These are phyloP conservation scores for Prosapia bicincta DNA, from an alignment of 2,888 invertebrate species.

Conservation along the genomic window DNA sequence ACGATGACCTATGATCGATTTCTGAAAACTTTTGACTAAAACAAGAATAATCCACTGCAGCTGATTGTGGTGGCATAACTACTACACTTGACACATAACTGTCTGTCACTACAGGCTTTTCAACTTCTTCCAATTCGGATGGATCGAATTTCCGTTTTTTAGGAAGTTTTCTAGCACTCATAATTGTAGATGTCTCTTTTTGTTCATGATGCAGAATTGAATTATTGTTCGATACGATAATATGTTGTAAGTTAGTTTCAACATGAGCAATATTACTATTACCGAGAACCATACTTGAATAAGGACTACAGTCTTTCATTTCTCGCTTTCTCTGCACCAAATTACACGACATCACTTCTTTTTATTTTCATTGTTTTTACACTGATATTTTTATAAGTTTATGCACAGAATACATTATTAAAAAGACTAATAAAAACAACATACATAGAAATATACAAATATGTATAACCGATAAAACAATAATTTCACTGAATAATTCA, in stretches of 20 bases:
- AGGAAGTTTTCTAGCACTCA: constrained; percentile 68
- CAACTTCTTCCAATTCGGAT: constrained; percentile 69
- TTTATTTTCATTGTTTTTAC: not conserved
- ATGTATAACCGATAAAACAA: not conserved
- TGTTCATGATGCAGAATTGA: constrained; percentile 42
- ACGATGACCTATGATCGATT: constrained; percentile 13
- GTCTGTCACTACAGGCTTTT: constrained; percentile 43
- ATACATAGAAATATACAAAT: not conserved
- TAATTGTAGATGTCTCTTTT: constrained; percentile 55
- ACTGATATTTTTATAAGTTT: not conserved
- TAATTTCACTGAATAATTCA: not conserved
- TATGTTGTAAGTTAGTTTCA: constrained; percentile 4
- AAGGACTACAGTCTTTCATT: constrained; percentile 35
- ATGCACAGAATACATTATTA: not conserved
- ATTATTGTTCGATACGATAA: constrained; percentile 31
- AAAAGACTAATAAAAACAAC: not conserved
- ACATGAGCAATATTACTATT: not conserved
- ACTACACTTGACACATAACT: constrained; percentile 36
- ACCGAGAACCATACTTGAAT: constrained; percentile 20
- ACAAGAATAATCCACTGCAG: constrained; percentile 58
- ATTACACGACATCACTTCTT: not conserved
- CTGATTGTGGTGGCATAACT: constrained; percentile 54
- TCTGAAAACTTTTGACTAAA: constrained; percentile 26
- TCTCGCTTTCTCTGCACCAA: constrained; percentile 33
- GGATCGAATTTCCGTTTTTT: constrained; percentile 90